phyloP scores from a whole-genome alignment of 2,797 vertebrate genomes.

The Heliangelus exortis region DNA sequence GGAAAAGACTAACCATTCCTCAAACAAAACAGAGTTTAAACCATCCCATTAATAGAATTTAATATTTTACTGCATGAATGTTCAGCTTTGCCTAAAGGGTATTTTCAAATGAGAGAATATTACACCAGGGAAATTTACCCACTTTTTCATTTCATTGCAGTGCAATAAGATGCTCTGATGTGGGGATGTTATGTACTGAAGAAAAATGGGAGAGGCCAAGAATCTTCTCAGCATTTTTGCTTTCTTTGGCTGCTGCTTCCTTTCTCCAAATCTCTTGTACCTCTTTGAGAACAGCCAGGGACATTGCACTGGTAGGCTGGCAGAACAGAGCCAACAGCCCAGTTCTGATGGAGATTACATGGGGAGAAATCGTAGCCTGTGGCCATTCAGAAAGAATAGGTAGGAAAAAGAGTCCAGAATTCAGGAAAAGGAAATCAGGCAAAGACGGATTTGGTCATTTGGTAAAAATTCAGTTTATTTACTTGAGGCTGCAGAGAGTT shows the following conservation, averaged over 20 bases:
- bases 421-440: background rate
- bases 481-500: background rate
- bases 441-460: background rate
- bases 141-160: background rate
- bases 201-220: background rate
- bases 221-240: background rate
- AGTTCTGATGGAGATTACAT: background rate
- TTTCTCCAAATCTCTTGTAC: background rate
- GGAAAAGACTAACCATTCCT: background rate
- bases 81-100: background rate
- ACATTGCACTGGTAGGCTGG: background rate
- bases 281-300: background rate
- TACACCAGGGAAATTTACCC: background rate
- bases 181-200: background rate
- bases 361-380: background rate
- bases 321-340: background rate
- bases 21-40: background rate
- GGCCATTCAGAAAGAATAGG: background rate
- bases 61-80: background rate
- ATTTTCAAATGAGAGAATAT: background rate
- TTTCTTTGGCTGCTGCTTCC: background rate
- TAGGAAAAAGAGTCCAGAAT: background rate
- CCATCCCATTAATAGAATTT: background rate
- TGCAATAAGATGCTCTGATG: background rate
- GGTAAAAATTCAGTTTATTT: background rate